Percentiles rank a stretch among this genome's conserved stretches.
Evolutionary conservation across 2,113 vertebrate species (phyloP).

Genomic region (Athene noctua): DNA sequence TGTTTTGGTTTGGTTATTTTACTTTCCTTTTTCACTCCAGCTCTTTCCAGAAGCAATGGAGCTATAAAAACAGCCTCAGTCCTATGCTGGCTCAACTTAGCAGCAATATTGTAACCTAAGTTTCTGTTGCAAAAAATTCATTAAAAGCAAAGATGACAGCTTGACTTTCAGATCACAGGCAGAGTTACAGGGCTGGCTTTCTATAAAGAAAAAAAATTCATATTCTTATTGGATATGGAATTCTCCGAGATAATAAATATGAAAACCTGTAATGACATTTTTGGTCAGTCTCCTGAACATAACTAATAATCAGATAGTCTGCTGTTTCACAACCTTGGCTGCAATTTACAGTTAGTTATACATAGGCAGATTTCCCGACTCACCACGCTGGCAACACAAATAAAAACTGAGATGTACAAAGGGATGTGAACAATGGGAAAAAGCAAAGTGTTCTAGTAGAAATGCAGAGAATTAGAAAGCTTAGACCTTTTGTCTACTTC

Average conservation of each 20-base stretch:
- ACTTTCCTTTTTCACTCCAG: neutral
- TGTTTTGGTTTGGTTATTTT: neutral
- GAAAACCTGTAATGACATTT: constrained; percentile 1
- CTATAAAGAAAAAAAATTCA: neutral
- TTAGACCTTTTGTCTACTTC: neutral
- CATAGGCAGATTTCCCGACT: neutral
- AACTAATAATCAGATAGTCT: neutral
- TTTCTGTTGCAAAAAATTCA: neutral
- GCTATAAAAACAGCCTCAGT: neutral
- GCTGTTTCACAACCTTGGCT: neutral
- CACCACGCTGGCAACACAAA: neutral
- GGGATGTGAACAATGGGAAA: neutral
- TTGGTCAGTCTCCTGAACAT: neutral
- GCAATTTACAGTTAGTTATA: neutral
- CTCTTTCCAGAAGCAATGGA: neutral
- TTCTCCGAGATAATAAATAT: constrained; percentile 28
- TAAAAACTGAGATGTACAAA: neutral
- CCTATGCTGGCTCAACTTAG: neutral
- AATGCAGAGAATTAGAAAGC: neutral
- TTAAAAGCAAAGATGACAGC: constrained; percentile 6
- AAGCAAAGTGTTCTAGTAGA: neutral
- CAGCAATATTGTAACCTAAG: neutral
- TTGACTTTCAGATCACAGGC: constrained; percentile 11
- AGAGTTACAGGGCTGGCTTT: neutral
- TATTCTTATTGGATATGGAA: neutral